phyloP scores from a whole-genome alignment of 1,140 invertebrate species.

The Neodiprion pinetum region DNA sequence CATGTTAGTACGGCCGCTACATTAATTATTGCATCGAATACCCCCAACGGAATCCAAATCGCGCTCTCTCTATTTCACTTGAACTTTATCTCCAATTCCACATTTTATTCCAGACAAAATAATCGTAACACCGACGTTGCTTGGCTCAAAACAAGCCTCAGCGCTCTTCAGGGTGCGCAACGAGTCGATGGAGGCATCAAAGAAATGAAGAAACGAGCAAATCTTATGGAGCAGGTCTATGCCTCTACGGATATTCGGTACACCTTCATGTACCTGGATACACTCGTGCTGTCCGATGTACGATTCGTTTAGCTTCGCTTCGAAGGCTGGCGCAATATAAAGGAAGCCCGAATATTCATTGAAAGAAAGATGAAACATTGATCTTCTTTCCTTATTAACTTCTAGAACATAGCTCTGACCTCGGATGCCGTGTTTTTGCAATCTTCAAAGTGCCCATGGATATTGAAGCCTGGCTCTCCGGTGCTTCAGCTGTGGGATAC shows the following conservation, averaged over 20 bases:
- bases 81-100: neutral
- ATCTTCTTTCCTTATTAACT: neutral
- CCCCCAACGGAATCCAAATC: neutral
- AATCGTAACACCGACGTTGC: constrained; percentile 3
- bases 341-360: no score
- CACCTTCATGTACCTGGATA: constrained; percentile 3
- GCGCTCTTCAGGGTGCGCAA: neutral
- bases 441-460: neutral
- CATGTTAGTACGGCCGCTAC: neutral
- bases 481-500: neutral
- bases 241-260: neutral
- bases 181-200: neutral
- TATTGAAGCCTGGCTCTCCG: neutral
- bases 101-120: neutral
- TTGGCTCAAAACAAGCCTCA: neutral
- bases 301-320: neutral
- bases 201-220: neutral
- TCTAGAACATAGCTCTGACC: neutral
- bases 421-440: neutral
- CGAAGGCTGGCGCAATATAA: no score
- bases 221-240: constrained; percentile 1
- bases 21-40: no score
- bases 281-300: neutral
- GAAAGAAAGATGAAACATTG: neutral
- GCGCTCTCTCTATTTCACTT: neutral